These are phyloP conservation scores for Scophthalmus maximus DNA, from an alignment of 2,113 vertebrate genomes.

Conservation along the genomic window DNA sequence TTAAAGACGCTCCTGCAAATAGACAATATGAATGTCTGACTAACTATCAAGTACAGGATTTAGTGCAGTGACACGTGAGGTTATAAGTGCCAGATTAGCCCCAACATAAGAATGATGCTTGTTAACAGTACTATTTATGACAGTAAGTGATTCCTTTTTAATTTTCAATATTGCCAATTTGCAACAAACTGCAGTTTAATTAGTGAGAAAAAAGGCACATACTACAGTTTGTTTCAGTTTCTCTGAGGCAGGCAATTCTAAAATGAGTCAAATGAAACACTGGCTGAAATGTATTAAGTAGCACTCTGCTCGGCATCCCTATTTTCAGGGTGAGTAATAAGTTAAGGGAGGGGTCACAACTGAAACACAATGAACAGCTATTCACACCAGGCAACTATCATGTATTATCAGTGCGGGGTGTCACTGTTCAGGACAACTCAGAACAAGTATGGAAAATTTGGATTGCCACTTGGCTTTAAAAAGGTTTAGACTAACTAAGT, in stretches of 20 bases:
- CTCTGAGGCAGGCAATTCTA: background rate
- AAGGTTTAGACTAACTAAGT: background rate
- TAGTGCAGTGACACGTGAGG: background rate
- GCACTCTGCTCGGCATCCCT: too few relatives aligned
- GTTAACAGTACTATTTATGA: background rate
- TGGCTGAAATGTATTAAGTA: conserved; percentile 7
- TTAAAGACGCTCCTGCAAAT: background rate
- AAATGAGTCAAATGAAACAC: conserved; percentile 15
- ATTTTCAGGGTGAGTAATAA: background rate
- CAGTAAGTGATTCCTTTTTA: too few relatives aligned
- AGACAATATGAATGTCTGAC: background rate
- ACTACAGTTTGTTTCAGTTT: background rate
- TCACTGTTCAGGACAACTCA: conserved; percentile 4
- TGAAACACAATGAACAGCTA: background rate
- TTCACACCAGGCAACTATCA: background rate
- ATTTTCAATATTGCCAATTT: background rate
- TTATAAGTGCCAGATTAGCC: background rate
- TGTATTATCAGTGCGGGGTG: background rate
- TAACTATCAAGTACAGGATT: background rate
- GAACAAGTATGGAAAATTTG: background rate
- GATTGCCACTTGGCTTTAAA: conserved; percentile 25
- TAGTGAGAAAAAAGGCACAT: conserved; percentile 8
- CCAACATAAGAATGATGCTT: background rate
- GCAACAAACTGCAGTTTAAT: conserved; percentile 1
- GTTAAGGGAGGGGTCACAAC: background rate